phyloP scores from a whole-genome alignment of 2,888 invertebrate species.

The Acronicta alni region DNA sequence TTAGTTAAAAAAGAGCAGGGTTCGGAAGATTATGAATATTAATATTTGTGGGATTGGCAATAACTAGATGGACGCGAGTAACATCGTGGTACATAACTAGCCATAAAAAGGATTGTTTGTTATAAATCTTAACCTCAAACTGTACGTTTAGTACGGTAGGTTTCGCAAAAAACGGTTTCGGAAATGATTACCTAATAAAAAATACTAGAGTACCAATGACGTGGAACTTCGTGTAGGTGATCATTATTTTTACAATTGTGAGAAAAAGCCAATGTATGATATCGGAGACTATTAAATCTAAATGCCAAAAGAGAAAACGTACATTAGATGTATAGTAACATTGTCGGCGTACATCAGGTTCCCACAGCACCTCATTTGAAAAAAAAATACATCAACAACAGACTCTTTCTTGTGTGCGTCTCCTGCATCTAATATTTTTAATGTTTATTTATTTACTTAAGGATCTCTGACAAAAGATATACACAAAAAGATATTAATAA shows the following conservation, averaged over 20 bases:
- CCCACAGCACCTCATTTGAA: conserved; percentile 28
- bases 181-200: conserved; percentile 20
- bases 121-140: conserved; percentile 13
- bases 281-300: conserved; percentile 49
- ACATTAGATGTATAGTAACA: conserved; percentile 41
- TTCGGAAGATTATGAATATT: too few species aligned
- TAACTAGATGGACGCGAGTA: too few species aligned
- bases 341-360: conserved; percentile 37
- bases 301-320: conserved; percentile 57
- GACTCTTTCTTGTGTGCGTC: conserved; percentile 1
- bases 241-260: conserved; percentile 53
- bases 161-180: conserved; percentile 27
- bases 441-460: too few species aligned
- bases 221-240: conserved; percentile 29
- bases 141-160: conserved; percentile 1
- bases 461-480: too few species aligned
- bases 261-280: conserved; percentile 53
- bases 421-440: conserved; percentile 2
- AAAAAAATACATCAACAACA: conserved; percentile 21
- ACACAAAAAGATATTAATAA: too few species aligned
- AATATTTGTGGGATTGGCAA: too few species aligned
- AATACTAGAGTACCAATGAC: conserved; percentile 24
- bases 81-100: too few species aligned
- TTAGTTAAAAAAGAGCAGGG: too few species aligned
- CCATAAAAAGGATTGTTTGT: conserved; percentile 24